Percentiles rank a stretch among this genome's conserved stretches.
Evolutionary conservation across 2,888 invertebrate genomes (phyloP).

Genomic region (Parapristionchus giblindavisi): DNA sequence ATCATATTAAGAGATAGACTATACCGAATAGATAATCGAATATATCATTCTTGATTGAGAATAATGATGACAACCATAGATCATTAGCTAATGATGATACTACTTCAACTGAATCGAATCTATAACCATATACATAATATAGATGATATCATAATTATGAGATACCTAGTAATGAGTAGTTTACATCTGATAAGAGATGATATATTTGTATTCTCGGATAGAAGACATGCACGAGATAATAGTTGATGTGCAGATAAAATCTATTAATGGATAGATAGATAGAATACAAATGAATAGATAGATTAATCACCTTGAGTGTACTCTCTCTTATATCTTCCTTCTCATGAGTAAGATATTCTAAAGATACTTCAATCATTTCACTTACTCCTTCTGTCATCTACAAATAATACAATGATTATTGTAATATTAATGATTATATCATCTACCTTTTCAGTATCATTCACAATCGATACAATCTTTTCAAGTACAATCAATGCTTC

Average conservation of each 20-base stretch:
- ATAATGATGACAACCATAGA: slow-evolving; percentile 26
- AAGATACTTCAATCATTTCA: slow-evolving; percentile 22
- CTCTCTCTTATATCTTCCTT: slow-evolving; percentile 47
- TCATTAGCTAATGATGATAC: slow-evolving; percentile 27
- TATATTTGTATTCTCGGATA: slow-evolving; percentile 11
- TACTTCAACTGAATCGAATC: slow-evolving; percentile 38
- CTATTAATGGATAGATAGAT: too few species aligned
- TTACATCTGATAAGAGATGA: slow-evolving; percentile 17
- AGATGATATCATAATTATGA: background rate
- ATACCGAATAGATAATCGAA: slow-evolving; percentile 31
- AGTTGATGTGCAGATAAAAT: slow-evolving; percentile 29
- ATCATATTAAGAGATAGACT: background rate
- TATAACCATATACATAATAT: slow-evolving; percentile 7
- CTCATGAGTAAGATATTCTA: slow-evolving; percentile 45
- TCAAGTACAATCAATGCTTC: slow-evolving; percentile 18
- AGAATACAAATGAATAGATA: background rate
- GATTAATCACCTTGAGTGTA: slow-evolving; percentile 39
- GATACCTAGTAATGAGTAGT: slow-evolving; percentile 39
- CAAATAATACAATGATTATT: background rate
- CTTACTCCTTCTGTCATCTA: slow-evolving; percentile 17
- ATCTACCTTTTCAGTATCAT: slow-evolving; percentile 47
- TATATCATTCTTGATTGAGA: slow-evolving; percentile 26
- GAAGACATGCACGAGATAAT: slow-evolving; percentile 28
- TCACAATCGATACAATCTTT: slow-evolving; percentile 38
- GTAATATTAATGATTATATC: background rate